Percentiles rank a stretch among this genome's conserved stretches.
Evolutionary conservation across 1,140 invertebrate species (phyloP).

Genomic region (Portunus trituberculatus): DNA sequence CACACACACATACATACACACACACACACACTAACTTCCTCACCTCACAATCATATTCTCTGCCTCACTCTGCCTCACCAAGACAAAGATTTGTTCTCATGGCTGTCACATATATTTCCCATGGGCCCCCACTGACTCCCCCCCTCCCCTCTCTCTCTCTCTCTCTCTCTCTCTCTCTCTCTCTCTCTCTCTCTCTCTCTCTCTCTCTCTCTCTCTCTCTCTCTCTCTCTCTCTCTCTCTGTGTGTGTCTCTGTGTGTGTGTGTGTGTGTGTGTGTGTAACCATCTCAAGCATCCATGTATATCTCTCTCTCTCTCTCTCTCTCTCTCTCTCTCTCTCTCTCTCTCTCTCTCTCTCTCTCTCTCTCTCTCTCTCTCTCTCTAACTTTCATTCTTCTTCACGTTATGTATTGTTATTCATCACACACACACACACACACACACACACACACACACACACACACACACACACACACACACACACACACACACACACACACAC

Average conservation of each 20-base stretch:
- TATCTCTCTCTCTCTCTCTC: constrained; percentile 21
- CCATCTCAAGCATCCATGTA: background rate
- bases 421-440: no score
- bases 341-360: constrained; percentile 41
- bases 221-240: constrained; percentile 11
- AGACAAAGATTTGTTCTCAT: background rate
- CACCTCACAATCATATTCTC: background rate
- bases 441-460: no score
- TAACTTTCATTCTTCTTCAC: background rate
- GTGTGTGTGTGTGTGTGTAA: background rate
- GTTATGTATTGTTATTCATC: no score
- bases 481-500: no score
- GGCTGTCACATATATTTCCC: constrained; percentile 12
- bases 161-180: constrained; percentile 20
- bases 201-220: constrained; percentile 5
- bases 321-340: constrained; percentile 41
- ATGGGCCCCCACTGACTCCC: background rate
- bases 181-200: constrained; percentile 20
- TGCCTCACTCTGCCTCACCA: background rate
- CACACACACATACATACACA: constrained; percentile 20
- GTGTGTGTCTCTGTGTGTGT: background rate
- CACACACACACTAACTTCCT: constrained; percentile 6
- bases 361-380: constrained; percentile 38
- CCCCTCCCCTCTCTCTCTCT: background rate
- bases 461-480: no score